Conservation (phyloP, 2,797 vertebrate genomes). For the Paratrypauchen microcephalus region DNA sequence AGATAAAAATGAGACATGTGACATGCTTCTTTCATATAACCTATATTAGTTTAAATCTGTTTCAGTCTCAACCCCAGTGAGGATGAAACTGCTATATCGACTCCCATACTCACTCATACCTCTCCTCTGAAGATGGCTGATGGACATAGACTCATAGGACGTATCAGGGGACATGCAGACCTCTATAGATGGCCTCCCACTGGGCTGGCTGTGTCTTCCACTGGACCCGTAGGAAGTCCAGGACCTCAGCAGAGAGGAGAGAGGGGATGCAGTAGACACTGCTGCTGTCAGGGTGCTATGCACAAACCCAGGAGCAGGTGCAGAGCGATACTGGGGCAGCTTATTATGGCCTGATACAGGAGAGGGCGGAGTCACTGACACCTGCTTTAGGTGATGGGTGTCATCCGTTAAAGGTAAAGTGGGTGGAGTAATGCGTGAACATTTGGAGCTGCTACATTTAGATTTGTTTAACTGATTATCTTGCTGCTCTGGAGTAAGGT, state of each 20-base stretch:
- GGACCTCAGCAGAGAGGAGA: constrained; percentile 61
- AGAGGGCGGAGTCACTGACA: constrained; percentile 23
- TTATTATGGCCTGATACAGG: constrained; percentile 51
- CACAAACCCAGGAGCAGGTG: constrained; percentile 34
- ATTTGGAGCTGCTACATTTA: constrained; percentile 51
- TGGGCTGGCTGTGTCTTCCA: constrained; percentile 73
- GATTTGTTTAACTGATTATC: constrained; percentile 61
- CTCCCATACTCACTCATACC: constrained; percentile 64
- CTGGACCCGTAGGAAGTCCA: constrained; percentile 53
- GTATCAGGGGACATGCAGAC: constrained; percentile 89
- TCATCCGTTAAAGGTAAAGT: constrained; percentile 41
- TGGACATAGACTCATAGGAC: constrained; percentile 86
- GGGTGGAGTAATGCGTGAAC: constrained; percentile 39
- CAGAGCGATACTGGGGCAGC: constrained; percentile 6
- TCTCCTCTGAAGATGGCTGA: constrained; percentile 91
- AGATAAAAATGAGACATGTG: too few species aligned
- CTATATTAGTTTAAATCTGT: too few species aligned
- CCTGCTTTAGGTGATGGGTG: constrained; percentile 33
- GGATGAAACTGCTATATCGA: too few species aligned
- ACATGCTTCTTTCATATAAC: too few species aligned
- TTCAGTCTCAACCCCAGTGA: too few species aligned
- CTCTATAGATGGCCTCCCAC: constrained; percentile 85
- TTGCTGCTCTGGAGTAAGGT: constrained; percentile 61
- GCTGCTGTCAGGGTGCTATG: constrained; percentile 43
- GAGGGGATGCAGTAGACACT: constrained; percentile 54